Evolutionary conservation across 2,888 invertebrate species (phyloP), one percentile per base, ranked within the genome.

Genomic region (Lymantria dispar): DNA sequence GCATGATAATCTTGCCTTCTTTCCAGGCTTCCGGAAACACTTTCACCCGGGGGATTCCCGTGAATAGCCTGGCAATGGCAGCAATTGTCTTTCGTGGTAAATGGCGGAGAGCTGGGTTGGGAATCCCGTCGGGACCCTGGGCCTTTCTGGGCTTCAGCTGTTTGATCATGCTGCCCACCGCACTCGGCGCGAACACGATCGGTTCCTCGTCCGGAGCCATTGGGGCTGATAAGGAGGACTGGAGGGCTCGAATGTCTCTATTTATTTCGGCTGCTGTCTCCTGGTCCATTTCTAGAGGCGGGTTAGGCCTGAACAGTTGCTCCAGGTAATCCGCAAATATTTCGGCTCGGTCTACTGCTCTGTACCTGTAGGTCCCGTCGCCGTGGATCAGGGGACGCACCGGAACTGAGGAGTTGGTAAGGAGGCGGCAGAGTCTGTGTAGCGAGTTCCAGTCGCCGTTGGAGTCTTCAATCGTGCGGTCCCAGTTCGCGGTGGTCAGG

Each of bases 21-120:
- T 47, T 40, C 46, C 31, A 31, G 11, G 14, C 3, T 1, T 46
- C 7, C 7, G 40, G 46, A 33, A 47, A 40, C 29, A 14, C 11
- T 13, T 33, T 3, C 2, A 22, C 10, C 9, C 51, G 9, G 15
- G 12, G 42, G 42, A 51, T n/a, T 0, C 47, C 46, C 12, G 9
- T 10, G 14, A 47, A 52, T 1, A 29, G 43, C 5, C 39, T 37
- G 11, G 48, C 12, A 15, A 43, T 7, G 8, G 43, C 7, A 2
- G 31, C 43, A 1, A 43, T 30, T 1, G 48, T 9, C 13, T 14
- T 11, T 2, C 3, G 12, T 1, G 43, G 48, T 1, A 48, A 22
- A 9, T 48, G 48, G 1, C 43, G 43, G 9, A 48, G 43, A 0
- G 31, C 43, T 12, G 9, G 29, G 48, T 48, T 48, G 10, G 43